Evolutionary conservation across 2,888 invertebrate species (phyloP), one percentile per base, ranked within the genome.

Genomic region (Eurytoma adleriae): DNA sequence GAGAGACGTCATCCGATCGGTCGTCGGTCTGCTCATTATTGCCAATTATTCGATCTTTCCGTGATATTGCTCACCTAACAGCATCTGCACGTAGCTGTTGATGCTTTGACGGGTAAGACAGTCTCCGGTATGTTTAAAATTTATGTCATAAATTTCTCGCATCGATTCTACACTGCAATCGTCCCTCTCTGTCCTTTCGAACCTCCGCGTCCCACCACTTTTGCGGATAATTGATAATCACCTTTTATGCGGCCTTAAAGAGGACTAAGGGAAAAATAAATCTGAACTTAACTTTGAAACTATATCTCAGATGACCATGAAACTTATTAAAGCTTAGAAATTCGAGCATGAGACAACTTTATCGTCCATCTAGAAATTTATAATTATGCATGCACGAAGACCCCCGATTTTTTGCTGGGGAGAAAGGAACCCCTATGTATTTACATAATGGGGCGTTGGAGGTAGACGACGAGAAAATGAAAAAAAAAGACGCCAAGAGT

Each of bases 361-460:
- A 57, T 74, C 64, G 16, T 52, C 18, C 50, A 70, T 74, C 70
- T 73, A 52, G 24, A 70, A 20, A 27, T 52, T 64, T 24, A 59
- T 75, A 79, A 74, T 79, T 79, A 75, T 70, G 71, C 66, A 18
- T 30, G n/a, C 20, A 10, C 20, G 30, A n/a, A 62, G 18, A 50
- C 52, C 16, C 13, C 62, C 5, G 5, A 30, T 69, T 56, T 72
- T 59, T 72, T 54, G 52, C 12, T 1, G 67, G 14, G 3, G 64
- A 64, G 64, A 40, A 18, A 18, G 40, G 40, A 40, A 40, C 40
- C 18, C 40, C 12, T 40, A n/a, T n/a, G 68, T 84, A 85, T 87
- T 86, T 86, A 87, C 85, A 85, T 86, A 87, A 87, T 85, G 85
- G 84, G 50, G 64, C 83, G 80, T 27, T 64, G 82, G 84, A 85